These are phyloP conservation scores for Lagenorhynchus albirostris DNA, from an alignment of 2,113 vertebrate species.

Conservation along the genomic window DNA sequence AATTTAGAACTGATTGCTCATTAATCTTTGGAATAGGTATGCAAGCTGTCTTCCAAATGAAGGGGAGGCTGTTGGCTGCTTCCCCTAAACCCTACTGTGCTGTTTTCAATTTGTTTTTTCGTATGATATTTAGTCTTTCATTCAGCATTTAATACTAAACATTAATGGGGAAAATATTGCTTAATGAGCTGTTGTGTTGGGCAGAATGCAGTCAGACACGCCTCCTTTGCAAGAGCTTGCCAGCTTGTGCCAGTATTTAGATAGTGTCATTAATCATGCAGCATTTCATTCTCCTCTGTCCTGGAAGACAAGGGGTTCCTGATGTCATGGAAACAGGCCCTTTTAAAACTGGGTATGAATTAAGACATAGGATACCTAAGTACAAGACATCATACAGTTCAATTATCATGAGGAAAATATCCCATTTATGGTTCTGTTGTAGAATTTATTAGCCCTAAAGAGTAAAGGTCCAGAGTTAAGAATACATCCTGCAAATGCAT, in stretches of 20 bases:
- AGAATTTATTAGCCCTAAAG: neutral
- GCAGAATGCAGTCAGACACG: constrained; percentile 72
- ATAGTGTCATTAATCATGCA: constrained; percentile 68
- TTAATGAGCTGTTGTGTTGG: constrained; percentile 79
- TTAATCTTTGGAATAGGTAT: constrained; percentile 86
- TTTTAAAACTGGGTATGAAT: constrained; percentile 52
- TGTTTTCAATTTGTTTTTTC: constrained; percentile 79
- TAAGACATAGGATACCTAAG: constrained; percentile 14
- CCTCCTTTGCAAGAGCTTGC: constrained; percentile 65
- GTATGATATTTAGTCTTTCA: constrained; percentile 83
- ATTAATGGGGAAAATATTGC: constrained; percentile 79
- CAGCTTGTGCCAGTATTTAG: constrained; percentile 65
- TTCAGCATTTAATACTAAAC: constrained; percentile 83
- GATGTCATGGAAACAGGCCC: constrained; percentile 54
- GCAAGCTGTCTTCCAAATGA: constrained; percentile 83
- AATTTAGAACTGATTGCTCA: constrained; percentile 86
- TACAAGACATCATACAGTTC: neutral
- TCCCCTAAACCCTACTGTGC: constrained; percentile 79
- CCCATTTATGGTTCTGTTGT: neutral
- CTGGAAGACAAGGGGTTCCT: constrained; percentile 44
- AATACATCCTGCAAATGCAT: neutral
- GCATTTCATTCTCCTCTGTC: constrained; percentile 40
- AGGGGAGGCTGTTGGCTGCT: constrained; percentile 81
- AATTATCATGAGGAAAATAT: neutral
- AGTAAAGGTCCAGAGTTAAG: neutral